Conservation (phyloP, 2,113 vertebrate species). For the Rattus rattus region DNA sequence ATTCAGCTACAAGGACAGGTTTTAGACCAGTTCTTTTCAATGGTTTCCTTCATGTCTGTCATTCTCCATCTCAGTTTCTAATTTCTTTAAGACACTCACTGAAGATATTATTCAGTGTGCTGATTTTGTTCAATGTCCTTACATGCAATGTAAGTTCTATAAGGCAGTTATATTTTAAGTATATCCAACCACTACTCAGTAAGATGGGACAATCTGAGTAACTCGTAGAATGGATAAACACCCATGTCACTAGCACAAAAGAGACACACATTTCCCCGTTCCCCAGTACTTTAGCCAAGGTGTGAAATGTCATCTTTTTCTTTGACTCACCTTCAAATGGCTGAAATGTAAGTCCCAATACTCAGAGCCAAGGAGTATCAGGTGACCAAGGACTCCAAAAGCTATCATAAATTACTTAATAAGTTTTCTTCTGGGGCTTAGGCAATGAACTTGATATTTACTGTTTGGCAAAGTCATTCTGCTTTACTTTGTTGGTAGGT, state of each 20-base stretch:
- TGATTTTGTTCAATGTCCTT: neutral
- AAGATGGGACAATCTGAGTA: neutral
- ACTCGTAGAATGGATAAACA: constrained; percentile 26
- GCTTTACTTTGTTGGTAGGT: constrained; percentile 87
- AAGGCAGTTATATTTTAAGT: neutral
- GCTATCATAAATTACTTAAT: constrained; percentile 81
- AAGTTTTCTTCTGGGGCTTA: constrained; percentile 75
- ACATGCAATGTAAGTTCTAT: neutral
- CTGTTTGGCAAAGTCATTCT: constrained; percentile 84
- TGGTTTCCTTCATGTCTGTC: neutral
- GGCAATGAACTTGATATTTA: constrained; percentile 84
- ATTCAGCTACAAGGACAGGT: neutral
- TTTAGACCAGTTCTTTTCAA: neutral
- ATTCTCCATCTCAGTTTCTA: neutral
- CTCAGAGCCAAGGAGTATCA: constrained; percentile 70
- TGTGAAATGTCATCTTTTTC: constrained; percentile 55
- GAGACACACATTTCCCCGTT: neutral
- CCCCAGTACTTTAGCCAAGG: neutral
- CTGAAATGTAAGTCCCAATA: constrained; percentile 62
- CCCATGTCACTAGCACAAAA: neutral
- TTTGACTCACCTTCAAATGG: constrained; percentile 58
- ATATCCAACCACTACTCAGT: neutral
- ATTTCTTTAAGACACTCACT: constrained; percentile 13
- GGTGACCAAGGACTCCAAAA: constrained; percentile 76
- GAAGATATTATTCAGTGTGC: neutral